Evolutionary conservation across 1,140 invertebrate genomes (phyloP), one percentile per base, ranked within the genome.

Genomic region (Batillaria attramentaria): DNA sequence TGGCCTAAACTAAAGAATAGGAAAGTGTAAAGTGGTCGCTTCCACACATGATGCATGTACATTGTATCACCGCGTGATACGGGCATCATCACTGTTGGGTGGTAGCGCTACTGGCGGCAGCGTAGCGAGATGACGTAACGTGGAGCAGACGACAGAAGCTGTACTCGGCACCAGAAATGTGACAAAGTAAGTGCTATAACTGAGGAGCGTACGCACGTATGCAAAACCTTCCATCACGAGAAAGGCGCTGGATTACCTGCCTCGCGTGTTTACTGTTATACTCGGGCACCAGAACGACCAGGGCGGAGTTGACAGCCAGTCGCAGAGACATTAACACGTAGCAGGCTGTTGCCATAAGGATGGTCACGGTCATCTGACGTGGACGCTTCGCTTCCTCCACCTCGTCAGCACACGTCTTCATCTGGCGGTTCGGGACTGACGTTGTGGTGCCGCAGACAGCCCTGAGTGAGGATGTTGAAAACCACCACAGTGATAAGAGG

Each of bases 321-420:
- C 28, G 65, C 28, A 68, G 65, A 24, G 37, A 0, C 3, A 68
- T 24, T 39, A 68, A 24, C 8, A 68, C 65, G 31, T 68, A 68
- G 1, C 65, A 28, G 8, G 33, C 65, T 10, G 65, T 68, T 20
- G 13, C n/a, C 37, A 37, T 35, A 3, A 68, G 31, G 0, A 68
- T 39, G 28, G 65, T 68, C 65, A 68, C 3, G 1, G 65, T 68
- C 65, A 68, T 35, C 65, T 68, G 65, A n/a, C n/a, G n/a, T n/a
- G n/a, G n/a, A n/a, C n/a, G n/a, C n/a, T n/a, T n/a, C n/a, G n/a
- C n/a, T n/a, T n/a, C n/a, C n/a, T n/a, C n/a, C n/a, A n/a, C n/a
- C n/a, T n/a, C n/a, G n/a, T n/a, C n/a, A n/a, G n/a, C n/a, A n/a
- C n/a, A n/a, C 1, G n/a, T 35, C 37, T 31, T 2, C 1, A 68